phyloP scores from a whole-genome alignment of 2,888 invertebrate species.

The Phlogophora meticulosa region DNA sequence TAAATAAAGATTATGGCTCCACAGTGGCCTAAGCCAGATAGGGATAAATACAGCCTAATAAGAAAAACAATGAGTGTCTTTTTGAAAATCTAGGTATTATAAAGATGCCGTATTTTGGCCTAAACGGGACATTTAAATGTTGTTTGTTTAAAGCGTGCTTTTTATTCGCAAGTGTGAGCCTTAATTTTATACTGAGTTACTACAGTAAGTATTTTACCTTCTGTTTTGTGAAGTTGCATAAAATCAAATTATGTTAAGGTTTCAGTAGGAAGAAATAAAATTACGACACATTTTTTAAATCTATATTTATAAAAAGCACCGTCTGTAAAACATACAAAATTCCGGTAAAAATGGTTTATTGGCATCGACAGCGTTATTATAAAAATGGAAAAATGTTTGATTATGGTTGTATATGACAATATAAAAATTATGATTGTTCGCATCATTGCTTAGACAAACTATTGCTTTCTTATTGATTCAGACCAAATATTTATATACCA shows the following conservation, averaged over 20 bases:
- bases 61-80: too few relatives aligned
- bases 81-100: too few relatives aligned
- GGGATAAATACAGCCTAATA: too few relatives aligned
- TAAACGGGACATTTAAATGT: too few relatives aligned
- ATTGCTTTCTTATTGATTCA: conserved; percentile 70
- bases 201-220: too few relatives aligned
- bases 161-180: too few relatives aligned
- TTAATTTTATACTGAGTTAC: too few relatives aligned
- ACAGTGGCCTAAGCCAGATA: too few relatives aligned
- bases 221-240: neutral
- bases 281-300: conserved; percentile 69
- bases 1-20: too few relatives aligned
- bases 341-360: conserved; percentile 85
- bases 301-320: conserved; percentile 91
- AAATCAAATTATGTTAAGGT: neutral
- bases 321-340: conserved; percentile 90
- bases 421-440: conserved; percentile 84
- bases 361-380: conserved; percentile 85
- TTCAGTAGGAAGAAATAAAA: conserved; percentile 25
- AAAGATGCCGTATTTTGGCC: too few relatives aligned
- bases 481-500: conserved; percentile 72
- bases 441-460: conserved; percentile 67
- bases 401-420: conserved; percentile 80
- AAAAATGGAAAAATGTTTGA: conserved; percentile 84
- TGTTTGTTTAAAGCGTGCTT: too few relatives aligned